These are phyloP conservation scores for Hyposmocoma kahamanoa DNA, from an alignment of 1,140 invertebrate species.

Conservation along the genomic window DNA sequence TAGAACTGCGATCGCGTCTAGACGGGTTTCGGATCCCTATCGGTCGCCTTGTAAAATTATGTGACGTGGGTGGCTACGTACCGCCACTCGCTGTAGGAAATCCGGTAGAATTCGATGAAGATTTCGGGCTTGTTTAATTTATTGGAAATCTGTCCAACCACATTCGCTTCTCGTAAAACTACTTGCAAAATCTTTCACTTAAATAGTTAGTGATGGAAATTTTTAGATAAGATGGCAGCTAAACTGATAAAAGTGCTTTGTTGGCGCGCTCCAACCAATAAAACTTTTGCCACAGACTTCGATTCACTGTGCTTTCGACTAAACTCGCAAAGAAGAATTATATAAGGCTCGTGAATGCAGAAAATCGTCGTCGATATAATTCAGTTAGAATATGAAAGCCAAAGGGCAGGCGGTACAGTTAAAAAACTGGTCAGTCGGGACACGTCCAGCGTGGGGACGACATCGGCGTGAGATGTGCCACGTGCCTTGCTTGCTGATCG, in stretches of 20 bases:
- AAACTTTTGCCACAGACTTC: too few relatives aligned
- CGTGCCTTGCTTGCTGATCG: background rate
- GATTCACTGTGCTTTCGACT: too few relatives aligned
- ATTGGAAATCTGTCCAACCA: constrained; percentile 13
- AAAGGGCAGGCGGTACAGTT: background rate
- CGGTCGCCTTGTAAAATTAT: constrained; percentile 56
- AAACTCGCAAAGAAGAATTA: too few relatives aligned
- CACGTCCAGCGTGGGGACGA: too few relatives aligned
- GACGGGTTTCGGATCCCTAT: constrained; percentile 57
- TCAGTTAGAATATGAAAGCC: background rate
- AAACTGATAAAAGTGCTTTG: too few relatives aligned
- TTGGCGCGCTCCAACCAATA: too few relatives aligned
- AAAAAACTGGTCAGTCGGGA: background rate
- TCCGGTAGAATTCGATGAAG: constrained; percentile 31
- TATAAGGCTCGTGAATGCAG: too few relatives aligned
- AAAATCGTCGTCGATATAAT: too few relatives aligned
- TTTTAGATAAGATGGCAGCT: too few relatives aligned
- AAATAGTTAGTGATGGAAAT: too few relatives aligned
- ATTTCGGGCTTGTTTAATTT: constrained; percentile 26
- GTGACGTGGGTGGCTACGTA: constrained; percentile 44
- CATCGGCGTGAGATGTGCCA: too few relatives aligned
- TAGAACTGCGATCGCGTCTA: constrained; percentile 57
- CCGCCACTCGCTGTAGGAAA: constrained; percentile 25
- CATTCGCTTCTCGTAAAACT: constrained; percentile 5
- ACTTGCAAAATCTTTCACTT: background rate